These are phyloP conservation scores for Apis cerana DNA, from an alignment of 1,140 invertebrate species.

Conservation along the genomic window DNA sequence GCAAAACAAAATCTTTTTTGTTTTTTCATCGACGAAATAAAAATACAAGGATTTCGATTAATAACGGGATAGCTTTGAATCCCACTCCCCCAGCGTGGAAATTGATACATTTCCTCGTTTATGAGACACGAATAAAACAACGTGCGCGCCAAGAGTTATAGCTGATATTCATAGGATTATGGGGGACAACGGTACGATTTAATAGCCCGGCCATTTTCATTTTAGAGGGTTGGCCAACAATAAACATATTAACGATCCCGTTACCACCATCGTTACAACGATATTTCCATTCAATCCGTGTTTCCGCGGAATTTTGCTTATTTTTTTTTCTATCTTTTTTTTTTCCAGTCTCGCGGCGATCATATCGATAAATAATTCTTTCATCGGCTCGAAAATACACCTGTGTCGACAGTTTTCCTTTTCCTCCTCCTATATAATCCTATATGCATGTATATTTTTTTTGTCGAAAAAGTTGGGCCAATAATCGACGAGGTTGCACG, in stretches of 20 bases:
- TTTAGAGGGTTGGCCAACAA: slow-evolving; percentile 55
- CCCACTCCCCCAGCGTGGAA: background rate
- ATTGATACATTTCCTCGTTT: slow-evolving; percentile 44
- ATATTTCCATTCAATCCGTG: slow-evolving; percentile 38
- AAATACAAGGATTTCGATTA: slow-evolving; percentile 20
- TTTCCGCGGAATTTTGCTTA: background rate
- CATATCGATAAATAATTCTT: background rate
- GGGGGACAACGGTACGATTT: slow-evolving; percentile 60
- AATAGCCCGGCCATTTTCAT: slow-evolving; percentile 57
- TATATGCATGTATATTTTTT: too few relatives aligned
- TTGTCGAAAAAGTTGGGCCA: background rate
- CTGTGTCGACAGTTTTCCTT: background rate
- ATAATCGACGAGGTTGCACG: background rate
- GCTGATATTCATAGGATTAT: slow-evolving; percentile 53
- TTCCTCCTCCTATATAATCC: background rate
- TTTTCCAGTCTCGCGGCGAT: too few relatives aligned
- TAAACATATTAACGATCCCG: slow-evolving; percentile 60
- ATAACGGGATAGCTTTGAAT: slow-evolving; percentile 18
- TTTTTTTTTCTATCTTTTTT: background rate
- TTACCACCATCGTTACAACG: slow-evolving; percentile 31
- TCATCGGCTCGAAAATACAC: background rate
- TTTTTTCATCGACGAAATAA: background rate
- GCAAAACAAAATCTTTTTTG: background rate
- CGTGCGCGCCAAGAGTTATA: slow-evolving; percentile 36
- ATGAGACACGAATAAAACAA: slow-evolving; percentile 45